Base-by-base conservation (phyloP, 1,140 invertebrate genomes). In the Ganaspis sp. region DNA sequence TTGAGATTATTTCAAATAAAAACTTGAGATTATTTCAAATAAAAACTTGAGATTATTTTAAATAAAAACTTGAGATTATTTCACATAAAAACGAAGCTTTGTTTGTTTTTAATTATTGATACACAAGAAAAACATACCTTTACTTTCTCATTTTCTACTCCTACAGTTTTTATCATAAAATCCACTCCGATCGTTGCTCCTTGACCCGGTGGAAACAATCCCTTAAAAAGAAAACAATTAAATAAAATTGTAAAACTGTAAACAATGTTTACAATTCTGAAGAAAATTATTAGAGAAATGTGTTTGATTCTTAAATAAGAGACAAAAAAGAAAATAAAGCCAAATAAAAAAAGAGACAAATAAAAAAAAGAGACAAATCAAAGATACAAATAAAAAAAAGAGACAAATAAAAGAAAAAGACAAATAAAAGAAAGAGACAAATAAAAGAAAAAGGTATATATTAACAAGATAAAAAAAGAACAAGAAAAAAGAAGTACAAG, bases 91-190 rank as follows among this genome's bases (percentile, higher is more conserved):
- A 74, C 2, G 29, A 34, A 34, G 8, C n/a, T n/a, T n/a, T n/a
- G n/a, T 74, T 42, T 26, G n/a, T 53, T 53, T 21, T 70, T 53
- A 15, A 23, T 40, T 40, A 29, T 29, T 19, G 26, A 54, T 29
- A 38, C 37, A 38, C 37, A 15, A 11, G 42, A 78, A 40, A 53
- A 64, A 76, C 23, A 26, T 93, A 98, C 97, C 94, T 99, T 99
- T 70, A 99, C 96, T 95, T 98, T 97, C 92, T 99, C 98, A 88
- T 98, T 98, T 90, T 99, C 98, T 75, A 99, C 96, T 92, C 98
- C 97, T 9, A 99, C 95, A 76, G 98, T 99, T 92, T 99, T 99
- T 86, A 99, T 99, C 95, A 99, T 99, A 89, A 99, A 99, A 93
- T 99, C 99, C 12, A 99, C 99, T 74, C 99, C 99, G 84, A 99